Conservation (phyloP, 2,888 invertebrate genomes). For the Antheraea assamensis region DNA sequence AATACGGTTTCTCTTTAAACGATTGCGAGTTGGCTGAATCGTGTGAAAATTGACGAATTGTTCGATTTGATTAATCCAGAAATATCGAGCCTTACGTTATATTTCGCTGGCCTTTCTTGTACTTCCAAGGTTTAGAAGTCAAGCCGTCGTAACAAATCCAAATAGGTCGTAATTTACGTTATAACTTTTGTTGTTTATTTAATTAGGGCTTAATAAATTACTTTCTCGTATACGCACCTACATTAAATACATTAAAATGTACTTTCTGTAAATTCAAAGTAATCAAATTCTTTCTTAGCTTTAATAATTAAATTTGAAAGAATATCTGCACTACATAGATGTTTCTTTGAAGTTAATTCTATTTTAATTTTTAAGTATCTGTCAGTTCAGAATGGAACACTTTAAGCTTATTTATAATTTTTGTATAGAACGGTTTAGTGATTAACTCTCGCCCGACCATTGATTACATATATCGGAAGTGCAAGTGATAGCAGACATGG, state of each 20-base stretch:
- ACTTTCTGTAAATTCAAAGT: background rate
- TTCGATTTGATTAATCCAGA: background rate
- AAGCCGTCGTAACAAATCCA: background rate
- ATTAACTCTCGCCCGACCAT: background rate
- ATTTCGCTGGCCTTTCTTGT: background rate
- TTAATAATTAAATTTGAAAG: background rate
- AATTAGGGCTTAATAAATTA: background rate
- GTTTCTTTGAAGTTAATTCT: too few relatives aligned
- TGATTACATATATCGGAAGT: too few relatives aligned
- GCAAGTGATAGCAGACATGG: too few relatives aligned
- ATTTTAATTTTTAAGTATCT: too few relatives aligned
- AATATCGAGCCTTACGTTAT: background rate
- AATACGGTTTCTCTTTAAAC: conserved; percentile 15
- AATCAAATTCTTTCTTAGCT: background rate
- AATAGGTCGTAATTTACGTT: background rate
- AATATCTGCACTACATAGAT: background rate
- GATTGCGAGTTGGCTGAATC: conserved; percentile 10
- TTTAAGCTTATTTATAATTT: background rate
- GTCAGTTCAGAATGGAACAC: too few relatives aligned
- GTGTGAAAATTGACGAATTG: background rate
- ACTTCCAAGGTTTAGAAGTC: background rate
- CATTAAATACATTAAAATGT: too few relatives aligned
- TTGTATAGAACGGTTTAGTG: background rate
- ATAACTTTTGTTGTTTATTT: background rate
- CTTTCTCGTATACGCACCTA: background rate